Evolutionary conservation across 2,113 vertebrate species (phyloP).

Genomic region (Collichthys lucidus): DNA sequence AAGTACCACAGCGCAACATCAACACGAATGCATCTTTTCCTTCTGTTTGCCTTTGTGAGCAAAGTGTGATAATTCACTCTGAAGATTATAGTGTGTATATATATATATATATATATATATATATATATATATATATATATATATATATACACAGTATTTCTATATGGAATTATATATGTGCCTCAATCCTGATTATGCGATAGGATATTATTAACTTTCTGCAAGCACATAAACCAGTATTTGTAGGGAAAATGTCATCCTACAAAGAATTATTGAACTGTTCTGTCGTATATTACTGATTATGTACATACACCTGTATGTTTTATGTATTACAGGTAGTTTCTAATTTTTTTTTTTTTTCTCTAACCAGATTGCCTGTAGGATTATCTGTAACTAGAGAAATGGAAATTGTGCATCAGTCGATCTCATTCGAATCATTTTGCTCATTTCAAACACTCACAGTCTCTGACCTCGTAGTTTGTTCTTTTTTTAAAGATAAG

Average conservation of each 20-base stretch:
- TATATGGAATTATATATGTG: neutral
- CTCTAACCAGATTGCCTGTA: neutral
- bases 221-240: neutral
- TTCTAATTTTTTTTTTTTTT: neutral
- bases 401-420: neutral
- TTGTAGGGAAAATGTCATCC: neutral
- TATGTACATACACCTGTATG: neutral
- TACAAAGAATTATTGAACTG: neutral
- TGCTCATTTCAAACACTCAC: neutral
- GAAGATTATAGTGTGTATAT: neutral
- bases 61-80: neutral
- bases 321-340: neutral
- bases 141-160: too few relatives aligned
- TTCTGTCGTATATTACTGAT: too few relatives aligned
- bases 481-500: neutral
- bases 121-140: neutral
- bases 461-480: neutral
- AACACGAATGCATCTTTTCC: slow-evolving; percentile 8
- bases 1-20: slow-evolving; percentile 3
- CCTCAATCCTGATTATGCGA: neutral
- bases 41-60: neutral
- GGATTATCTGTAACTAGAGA: neutral
- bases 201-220: slow-evolving; percentile 5
- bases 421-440: neutral
- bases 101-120: too few relatives aligned